Evolutionary conservation across 1,140 invertebrate species (phyloP).

Genomic region (Polyergus mexicanus): DNA sequence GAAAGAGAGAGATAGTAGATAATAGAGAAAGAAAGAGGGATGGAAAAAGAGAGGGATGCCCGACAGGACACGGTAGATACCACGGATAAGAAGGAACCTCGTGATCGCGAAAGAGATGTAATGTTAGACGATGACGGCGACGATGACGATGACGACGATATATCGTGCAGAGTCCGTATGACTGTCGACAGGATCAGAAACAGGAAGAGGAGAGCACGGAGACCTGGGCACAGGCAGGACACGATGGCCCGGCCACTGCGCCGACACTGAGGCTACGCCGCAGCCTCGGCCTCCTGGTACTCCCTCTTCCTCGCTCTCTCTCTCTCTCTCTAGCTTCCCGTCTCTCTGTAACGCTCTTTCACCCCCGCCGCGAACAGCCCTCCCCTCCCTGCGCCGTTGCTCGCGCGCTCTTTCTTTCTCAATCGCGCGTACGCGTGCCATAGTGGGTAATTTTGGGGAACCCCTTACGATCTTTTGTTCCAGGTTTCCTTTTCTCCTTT

Average conservation of each 20-base stretch:
- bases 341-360: conserved; percentile 57
- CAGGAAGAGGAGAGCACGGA: conserved; percentile 66
- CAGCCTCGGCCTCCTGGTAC: conserved; percentile 85
- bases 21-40: not conserved
- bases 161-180: conserved; percentile 59
- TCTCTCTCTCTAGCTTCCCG: conserved; percentile 55
- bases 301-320: conserved; percentile 71
- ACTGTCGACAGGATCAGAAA: conserved; percentile 68
- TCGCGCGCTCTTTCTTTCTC: conserved; percentile 38
- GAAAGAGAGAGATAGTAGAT: not conserved
- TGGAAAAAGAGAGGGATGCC: conserved; percentile 9
- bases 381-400: conserved; percentile 53
- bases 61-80: conserved; percentile 29
- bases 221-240: conserved; percentile 83
- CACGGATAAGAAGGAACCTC: not conserved
- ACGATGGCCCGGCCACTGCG: conserved; percentile 86
- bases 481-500: not conserved
- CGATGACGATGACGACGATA: conserved; percentile 17
- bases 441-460: conserved; percentile 46
- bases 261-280: conserved; percentile 86
- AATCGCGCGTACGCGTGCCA: not conserved
- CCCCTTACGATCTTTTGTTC: conserved; percentile 16
- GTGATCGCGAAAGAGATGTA: not conserved
- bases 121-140: conserved; percentile 23
- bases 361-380: conserved; percentile 44